phyloP scores from a whole-genome alignment of 2,797 vertebrate species.

The Poliocrania exsul region DNA sequence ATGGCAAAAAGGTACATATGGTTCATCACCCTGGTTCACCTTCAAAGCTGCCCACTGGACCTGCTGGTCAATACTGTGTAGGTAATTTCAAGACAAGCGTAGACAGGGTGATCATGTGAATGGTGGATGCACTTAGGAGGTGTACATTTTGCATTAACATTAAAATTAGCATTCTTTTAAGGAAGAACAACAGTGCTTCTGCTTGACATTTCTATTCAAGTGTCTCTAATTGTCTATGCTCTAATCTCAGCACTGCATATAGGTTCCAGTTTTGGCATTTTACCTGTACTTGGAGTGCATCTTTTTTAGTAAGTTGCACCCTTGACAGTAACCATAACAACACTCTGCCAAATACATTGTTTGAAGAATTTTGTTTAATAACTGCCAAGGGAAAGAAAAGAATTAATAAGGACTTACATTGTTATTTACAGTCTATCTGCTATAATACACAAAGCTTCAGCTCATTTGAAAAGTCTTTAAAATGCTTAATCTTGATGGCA shows the following conservation, averaged over 20 bases:
- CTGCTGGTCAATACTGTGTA: background rate
- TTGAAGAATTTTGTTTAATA: background rate
- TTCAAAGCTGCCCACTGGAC: conserved; percentile 55
- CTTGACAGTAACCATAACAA: background rate
- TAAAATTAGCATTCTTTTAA: background rate
- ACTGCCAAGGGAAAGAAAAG: background rate
- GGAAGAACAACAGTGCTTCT: background rate
- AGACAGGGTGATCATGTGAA: background rate
- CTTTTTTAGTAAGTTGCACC: background rate
- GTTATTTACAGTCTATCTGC: background rate
- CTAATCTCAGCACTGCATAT: background rate
- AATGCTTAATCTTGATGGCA: background rate
- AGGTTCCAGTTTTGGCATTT: background rate
- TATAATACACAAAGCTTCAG: background rate
- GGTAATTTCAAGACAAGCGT: background rate
- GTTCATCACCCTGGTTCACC: conserved; percentile 64
- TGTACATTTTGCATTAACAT: background rate
- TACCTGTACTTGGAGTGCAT: background rate
- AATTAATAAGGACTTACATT: background rate
- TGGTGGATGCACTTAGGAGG: background rate
- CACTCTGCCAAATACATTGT: background rate
- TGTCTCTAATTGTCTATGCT: background rate
- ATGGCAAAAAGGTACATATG: conserved; percentile 31
- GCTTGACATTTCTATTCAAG: background rate
- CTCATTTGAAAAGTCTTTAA: background rate